These are phyloP conservation scores for Entomyzon cyanotis DNA, from an alignment of 2,113 vertebrate species.

Conservation along the genomic window DNA sequence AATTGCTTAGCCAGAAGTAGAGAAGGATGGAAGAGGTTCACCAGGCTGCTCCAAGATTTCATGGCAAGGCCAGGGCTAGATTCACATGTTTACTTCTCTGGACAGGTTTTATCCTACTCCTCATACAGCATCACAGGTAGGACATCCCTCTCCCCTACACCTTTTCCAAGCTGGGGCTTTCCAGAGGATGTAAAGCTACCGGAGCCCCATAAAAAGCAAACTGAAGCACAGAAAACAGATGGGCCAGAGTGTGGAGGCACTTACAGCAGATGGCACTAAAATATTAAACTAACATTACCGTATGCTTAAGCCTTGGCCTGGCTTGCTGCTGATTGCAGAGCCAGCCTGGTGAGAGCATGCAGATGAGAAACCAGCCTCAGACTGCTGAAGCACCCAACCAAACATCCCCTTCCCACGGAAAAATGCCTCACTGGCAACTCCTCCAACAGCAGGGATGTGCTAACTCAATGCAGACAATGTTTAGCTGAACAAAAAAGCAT, in stretches of 20 bases:
- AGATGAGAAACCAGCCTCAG: conserved; percentile 46
- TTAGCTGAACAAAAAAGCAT: conserved; percentile 18
- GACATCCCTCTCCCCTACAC: not conserved
- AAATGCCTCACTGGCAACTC: conserved; percentile 25
- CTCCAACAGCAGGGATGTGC: not conserved
- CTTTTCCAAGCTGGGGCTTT: conserved; percentile 24
- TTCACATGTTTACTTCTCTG: not conserved
- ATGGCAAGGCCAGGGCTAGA: not conserved
- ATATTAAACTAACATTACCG: conserved; percentile 76
- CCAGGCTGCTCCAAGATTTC: not conserved
- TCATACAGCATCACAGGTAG: not conserved
- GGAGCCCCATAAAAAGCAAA: not conserved
- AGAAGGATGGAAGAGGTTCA: not conserved
- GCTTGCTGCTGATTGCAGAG: conserved; percentile 35
- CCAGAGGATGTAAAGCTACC: not conserved
- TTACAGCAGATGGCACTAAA: conserved; percentile 77
- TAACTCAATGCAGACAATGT: not conserved
- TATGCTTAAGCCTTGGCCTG: conserved; percentile 55
- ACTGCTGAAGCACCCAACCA: conserved; percentile 39
- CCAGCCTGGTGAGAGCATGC: conserved; percentile 42
- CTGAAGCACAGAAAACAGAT: conserved; percentile 67
- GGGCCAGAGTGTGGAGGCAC: conserved; percentile 60
- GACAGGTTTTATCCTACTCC: not conserved
- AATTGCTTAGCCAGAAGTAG: not conserved
- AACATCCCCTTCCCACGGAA: not conserved